Conservation (phyloP, 2,797 vertebrate genomes). For the Mormyrus hasselquistii region DNA sequence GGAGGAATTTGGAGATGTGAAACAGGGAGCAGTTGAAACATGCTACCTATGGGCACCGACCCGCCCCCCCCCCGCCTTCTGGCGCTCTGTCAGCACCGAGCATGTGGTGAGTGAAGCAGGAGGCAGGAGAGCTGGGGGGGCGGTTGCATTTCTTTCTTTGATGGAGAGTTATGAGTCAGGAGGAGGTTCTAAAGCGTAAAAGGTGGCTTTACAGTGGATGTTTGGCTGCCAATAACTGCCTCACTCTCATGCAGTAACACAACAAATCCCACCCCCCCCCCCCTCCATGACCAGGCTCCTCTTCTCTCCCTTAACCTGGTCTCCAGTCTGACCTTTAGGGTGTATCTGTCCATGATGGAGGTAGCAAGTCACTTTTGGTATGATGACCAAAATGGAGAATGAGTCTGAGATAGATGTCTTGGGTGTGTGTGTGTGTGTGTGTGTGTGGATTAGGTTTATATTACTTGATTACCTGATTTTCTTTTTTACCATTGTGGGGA, state of each 20-base stretch:
- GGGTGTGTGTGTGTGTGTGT: background rate
- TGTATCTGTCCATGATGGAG: background rate
- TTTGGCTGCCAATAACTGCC: background rate
- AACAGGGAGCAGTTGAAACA: background rate
- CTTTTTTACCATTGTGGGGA: no score
- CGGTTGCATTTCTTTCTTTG: background rate
- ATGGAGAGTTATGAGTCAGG: background rate
- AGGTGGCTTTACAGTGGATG: background rate
- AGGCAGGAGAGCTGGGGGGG: background rate
- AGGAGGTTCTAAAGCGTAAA: background rate
- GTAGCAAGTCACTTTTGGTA: background rate
- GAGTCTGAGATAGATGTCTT: background rate
- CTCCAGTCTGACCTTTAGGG: background rate
- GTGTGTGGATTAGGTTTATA: no score
- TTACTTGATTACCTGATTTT: no score
- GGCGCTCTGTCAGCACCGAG: background rate
- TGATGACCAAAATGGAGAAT: background rate
- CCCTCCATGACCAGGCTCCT: background rate
- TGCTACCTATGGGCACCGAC: background rate
- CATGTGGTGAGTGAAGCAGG: background rate
- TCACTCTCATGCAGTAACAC: background rate
- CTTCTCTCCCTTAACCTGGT: background rate
- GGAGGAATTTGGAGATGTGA: background rate
- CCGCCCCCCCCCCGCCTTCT: background rate
- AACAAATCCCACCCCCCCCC: background rate